These are phyloP conservation scores for Octopus bimaculoides DNA, from an alignment of 1,140 invertebrate genomes.

Conservation along the genomic window DNA sequence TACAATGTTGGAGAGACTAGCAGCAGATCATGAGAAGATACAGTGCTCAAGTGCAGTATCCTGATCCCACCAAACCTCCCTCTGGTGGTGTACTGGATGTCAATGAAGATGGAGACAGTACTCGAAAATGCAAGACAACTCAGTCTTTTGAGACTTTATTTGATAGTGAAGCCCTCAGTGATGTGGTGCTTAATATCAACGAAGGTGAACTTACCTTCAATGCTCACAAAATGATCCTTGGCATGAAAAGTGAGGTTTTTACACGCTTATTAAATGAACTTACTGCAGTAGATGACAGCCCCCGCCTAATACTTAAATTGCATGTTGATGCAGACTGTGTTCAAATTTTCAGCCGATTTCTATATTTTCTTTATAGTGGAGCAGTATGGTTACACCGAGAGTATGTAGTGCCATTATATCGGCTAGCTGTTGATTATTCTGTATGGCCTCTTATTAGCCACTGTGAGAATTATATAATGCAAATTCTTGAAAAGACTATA, in stretches of 20 bases:
- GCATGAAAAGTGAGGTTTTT: slow-evolving; percentile 47
- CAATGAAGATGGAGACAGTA: slow-evolving; percentile 24
- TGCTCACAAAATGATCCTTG: slow-evolving; percentile 49
- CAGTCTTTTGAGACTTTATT: slow-evolving; percentile 48
- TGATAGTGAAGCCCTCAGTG: slow-evolving; percentile 47
- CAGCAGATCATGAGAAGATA: slow-evolving; percentile 34
- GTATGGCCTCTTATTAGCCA: slow-evolving; percentile 40
- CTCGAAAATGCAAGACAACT: slow-evolving; percentile 46
- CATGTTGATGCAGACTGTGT: slow-evolving; percentile 42
- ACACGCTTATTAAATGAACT: slow-evolving; percentile 41
- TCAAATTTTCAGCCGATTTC: slow-evolving; percentile 47
- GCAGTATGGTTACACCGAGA: slow-evolving; percentile 51
- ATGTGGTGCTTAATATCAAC: slow-evolving; percentile 44
- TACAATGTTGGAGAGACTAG: no score
- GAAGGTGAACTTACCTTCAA: slow-evolving; percentile 43
- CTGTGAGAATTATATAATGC: slow-evolving; percentile 47
- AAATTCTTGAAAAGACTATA: slow-evolving; percentile 40
- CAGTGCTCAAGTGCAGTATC: slow-evolving; percentile 36
- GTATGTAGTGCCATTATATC: slow-evolving; percentile 46
- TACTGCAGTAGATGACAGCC: slow-evolving; percentile 18
- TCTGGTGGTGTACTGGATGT: slow-evolving; percentile 27
- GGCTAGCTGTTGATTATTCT: slow-evolving; percentile 43
- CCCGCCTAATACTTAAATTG: slow-evolving; percentile 36
- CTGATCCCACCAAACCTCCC: slow-evolving; percentile 41
- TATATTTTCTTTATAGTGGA: slow-evolving; percentile 53